Evolutionary conservation across 2,113 vertebrate species (phyloP), one percentile per base, ranked within the genome.

Genomic region (Sterrhoptilus dennistouni): DNA sequence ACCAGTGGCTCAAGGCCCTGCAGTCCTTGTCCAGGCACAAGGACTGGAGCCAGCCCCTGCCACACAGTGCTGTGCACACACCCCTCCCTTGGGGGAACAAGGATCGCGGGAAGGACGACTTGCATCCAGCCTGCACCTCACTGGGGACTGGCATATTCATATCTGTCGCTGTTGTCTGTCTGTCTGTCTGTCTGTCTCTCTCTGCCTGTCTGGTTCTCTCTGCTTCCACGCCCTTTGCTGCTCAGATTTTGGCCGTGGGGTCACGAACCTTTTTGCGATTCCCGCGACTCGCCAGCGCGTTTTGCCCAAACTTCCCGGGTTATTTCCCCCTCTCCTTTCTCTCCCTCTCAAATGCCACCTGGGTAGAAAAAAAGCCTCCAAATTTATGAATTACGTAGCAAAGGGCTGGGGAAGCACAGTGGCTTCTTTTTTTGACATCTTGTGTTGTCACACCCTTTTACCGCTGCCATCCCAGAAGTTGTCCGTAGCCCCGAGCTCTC

Each of bases 21-120:
- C 72, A 79, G 69, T n/a, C 89, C 91, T 66, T 18, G n/a, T 6
- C 10, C 69, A 71, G 89, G 83, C 57, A 23, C 71, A 14, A 59
- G 94, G 83, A 7, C 94, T 49, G 83, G 22, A 45, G 85, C 9
- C 5, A 1, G 68, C 86, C 65, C 65, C 52, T 42, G 60, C 4
- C 2, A 1, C 87, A 31, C 83, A 45, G 88, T 15, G 49, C 74
- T 35, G 7, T 13, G 82, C 90, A 87, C 95, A 95, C 95, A 57
- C 95, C 71, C 81, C 96, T 27, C 0, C 47, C 18, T 50, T 25
- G 49, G 90, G 95, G 95, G 93, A 96, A 94, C 94, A 95, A 94
- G 95, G 95, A 97, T 83, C 83, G 11, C 83, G 93, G 95, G 97
- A 97, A 97, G 97, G 97, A 97, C 96, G 95, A 95, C 97, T 93